Base-by-base conservation (phyloP, 2,113 vertebrate species). In the Misgurnus anguillicaudatus region DNA sequence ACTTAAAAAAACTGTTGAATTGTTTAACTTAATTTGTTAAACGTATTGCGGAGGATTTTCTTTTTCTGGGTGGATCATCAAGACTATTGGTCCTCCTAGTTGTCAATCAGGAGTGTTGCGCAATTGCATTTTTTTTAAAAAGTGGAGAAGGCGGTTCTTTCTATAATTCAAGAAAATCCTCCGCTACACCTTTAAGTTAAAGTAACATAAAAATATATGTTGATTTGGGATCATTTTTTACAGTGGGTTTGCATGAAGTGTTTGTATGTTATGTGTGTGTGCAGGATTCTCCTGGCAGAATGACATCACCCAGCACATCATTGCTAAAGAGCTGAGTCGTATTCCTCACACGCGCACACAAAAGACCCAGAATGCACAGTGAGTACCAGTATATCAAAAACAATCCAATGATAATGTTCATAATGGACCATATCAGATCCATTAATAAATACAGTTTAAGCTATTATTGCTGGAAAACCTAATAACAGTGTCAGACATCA, bases 261-360 rank as follows among this genome's bases (percentile, higher is more conserved):
- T 55, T 55, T 85, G 61, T 77, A 17, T 64, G 11, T 71, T 72
- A 21, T 80, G 73, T 73, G 39, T 65, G 69, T 45, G 14, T 76
- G 39, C 86, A 99, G 98, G 97, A 84, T 87, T 98, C 80, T 98
- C 97, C 0, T 99, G 98, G 98, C 96, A 96, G 65, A 95, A 99
- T 70, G 94, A 96, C 84, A 92, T 98, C 87, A 99, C 98, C 1
- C 98, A 98, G 83, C 94, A 94, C 62, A 94, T 98, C 83, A 95
- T 99, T 87, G 94, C 96, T 0, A 96, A 95, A 91, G 96, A 98
- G 92, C 95, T 99, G 92, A 95, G 94, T 31, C 94, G 94, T 62
- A 94, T 99, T 75, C 96, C 97, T 7, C 94, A 94, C 53, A 91
- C 93, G 67, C 90, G 65, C 51, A 85, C 84, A 0, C 82, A 90